Conservation (phyloP, 2,797 vertebrate species). For the Sebastes elongatus region DNA sequence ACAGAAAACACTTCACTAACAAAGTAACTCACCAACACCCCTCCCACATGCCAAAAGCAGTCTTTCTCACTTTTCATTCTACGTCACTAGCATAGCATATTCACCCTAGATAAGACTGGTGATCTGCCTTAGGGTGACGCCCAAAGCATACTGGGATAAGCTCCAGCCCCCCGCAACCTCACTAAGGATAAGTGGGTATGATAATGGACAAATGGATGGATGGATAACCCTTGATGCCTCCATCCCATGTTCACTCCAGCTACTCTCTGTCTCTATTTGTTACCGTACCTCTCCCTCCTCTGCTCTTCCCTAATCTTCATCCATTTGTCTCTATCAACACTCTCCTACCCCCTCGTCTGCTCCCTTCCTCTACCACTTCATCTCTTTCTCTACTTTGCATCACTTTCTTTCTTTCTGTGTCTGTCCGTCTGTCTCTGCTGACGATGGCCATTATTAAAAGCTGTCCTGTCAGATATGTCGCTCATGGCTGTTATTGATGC, state of each 20-base stretch:
- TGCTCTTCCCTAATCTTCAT: background rate
- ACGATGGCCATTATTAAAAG: constrained; percentile 74
- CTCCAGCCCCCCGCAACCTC: background rate
- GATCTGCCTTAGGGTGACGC: background rate
- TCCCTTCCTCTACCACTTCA: background rate
- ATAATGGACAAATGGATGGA: constrained; percentile 13
- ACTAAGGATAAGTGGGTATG: background rate
- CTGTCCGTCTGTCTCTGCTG: constrained; percentile 58
- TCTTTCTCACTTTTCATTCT: no score
- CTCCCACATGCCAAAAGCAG: no score
- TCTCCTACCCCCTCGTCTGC: background rate
- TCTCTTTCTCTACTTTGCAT: background rate
- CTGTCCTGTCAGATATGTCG: constrained; percentile 62
- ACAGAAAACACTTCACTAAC: no score
- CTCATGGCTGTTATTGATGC: constrained; percentile 75
- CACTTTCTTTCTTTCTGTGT: background rate
- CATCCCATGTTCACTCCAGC: background rate
- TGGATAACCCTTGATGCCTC: constrained; percentile 10
- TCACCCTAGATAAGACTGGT: no score
- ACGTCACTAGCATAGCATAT: no score
- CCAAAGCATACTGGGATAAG: background rate
- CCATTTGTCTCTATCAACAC: constrained; percentile 12
- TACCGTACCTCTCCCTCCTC: background rate
- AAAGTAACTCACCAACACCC: no score
- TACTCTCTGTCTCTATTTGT: constrained; percentile 14